Base-by-base conservation (phyloP, 1,140 invertebrate species). In the Cyclargus thomasi region DNA sequence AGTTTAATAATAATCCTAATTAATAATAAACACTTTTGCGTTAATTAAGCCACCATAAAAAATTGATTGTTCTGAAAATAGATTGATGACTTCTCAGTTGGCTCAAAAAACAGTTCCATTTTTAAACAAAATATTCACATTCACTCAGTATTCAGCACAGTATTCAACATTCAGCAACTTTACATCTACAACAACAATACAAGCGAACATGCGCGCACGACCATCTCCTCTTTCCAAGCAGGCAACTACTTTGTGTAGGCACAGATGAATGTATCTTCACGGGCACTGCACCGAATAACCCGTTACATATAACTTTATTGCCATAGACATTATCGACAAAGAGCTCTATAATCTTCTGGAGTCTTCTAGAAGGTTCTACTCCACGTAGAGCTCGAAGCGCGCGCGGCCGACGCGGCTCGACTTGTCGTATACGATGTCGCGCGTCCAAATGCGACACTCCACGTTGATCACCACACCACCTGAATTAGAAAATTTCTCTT, bases 391-490 rank as follows among this genome's bases (percentile, higher is more conserved):
- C 86, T 98, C 96, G 85, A 98, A 98, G 82, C 96, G 96, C 11
- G 96, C 95, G 8, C 95, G 94, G 6, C 97, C 97, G 69, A 93
- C 91, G 65, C 95, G 93, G 69, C 95, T 93, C 39, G 92, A 91
- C 16, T 93, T 92, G 55, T 90, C 91, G 77, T 95, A 95, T 47
- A 86, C 77, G 63, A 98, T 96, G 85, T 98, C 98, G 71, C 95
- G 95, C 5, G 97, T 96, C 96, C 97, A 98, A n/a, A 96, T 96
- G 64, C 95, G 94, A 82, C 97, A 98, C 82, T 97, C 96, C 23
- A 98, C 92, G 74, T 95, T 96, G 75, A 98, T 94, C 29, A 96
- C 85, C 5, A 93, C 90, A 18, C 94, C 94, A 69, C 92, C 94
- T 94, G 85, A 17, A 2, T 16, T 39, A 17, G 17, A 35, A 39